These are phyloP conservation scores for Escarpia spicata DNA, from an alignment of 2,888 invertebrate genomes.

Conservation along the genomic window DNA sequence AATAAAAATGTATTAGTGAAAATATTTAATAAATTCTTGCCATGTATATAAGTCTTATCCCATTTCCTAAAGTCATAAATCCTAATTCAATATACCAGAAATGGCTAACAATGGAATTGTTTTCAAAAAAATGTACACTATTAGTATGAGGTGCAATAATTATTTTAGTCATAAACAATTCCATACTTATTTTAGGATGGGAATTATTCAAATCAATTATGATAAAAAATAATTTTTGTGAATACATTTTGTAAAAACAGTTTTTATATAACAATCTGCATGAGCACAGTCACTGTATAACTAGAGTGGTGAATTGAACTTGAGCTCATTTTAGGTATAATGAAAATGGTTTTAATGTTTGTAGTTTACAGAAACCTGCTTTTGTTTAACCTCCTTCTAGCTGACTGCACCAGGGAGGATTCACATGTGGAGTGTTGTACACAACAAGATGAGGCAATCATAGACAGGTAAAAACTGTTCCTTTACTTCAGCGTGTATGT, in stretches of 20 bases:
- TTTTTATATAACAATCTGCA: too few relatives aligned
- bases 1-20: not conserved
- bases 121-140: not conserved
- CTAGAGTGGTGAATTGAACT: too few relatives aligned
- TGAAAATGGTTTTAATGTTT: too few relatives aligned
- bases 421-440: not conserved
- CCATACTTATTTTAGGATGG: not conserved
- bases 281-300: too few relatives aligned
- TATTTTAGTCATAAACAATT: not conserved
- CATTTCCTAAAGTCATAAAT: not conserved
- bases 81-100: not conserved
- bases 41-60: not conserved
- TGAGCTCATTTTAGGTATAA: too few relatives aligned
- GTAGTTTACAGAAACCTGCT: too few relatives aligned
- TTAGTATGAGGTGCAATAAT: not conserved
- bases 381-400: not conserved
- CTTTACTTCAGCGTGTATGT: not conserved
- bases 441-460: not conserved
- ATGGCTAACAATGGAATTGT: not conserved
- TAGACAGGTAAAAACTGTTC: constrained; percentile 3
- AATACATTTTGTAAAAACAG: not conserved
- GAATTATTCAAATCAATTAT: not conserved
- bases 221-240: not conserved
- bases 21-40: not conserved
- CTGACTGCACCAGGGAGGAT: not conserved